phyloP scores from a whole-genome alignment of 2,113 vertebrate species.

The Lophotis ruficrista region DNA sequence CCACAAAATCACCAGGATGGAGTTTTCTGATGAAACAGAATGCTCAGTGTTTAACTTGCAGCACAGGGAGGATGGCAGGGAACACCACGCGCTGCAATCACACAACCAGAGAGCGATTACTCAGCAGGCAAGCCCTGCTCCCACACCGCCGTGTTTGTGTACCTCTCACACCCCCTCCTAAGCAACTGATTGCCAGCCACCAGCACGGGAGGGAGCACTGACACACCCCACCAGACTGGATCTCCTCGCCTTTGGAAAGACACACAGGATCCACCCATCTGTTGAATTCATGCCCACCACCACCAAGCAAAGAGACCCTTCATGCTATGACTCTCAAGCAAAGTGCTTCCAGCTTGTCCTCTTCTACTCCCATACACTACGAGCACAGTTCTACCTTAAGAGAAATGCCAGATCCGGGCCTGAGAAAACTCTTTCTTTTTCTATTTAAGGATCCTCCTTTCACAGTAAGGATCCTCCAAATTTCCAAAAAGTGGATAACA shows the following conservation, averaged over 20 bases:
- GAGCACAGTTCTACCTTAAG: background rate
- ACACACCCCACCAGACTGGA: background rate
- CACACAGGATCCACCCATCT: background rate
- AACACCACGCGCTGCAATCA: fast-evolving
- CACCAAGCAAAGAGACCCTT: background rate
- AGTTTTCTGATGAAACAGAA: background rate
- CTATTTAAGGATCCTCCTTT: conserved; percentile 25
- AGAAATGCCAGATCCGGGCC: background rate
- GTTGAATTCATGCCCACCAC: background rate
- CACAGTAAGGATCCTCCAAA: conserved; percentile 57
- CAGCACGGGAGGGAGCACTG: background rate
- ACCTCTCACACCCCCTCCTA: background rate
- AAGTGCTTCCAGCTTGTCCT: background rate
- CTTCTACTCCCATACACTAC: background rate
- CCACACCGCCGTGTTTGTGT: background rate
- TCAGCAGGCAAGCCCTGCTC: background rate
- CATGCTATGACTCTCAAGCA: background rate
- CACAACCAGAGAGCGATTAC: background rate
- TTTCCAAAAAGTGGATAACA: conserved; percentile 69
- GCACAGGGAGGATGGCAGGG: background rate
- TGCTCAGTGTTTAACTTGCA: background rate
- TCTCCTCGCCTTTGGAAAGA: background rate
- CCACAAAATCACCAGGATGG: background rate
- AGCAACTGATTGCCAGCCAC: background rate
- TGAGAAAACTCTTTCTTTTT: background rate